Evolutionary conservation across 2,113 vertebrate species (phyloP).

Genomic region (Seriola aureovittata): DNA sequence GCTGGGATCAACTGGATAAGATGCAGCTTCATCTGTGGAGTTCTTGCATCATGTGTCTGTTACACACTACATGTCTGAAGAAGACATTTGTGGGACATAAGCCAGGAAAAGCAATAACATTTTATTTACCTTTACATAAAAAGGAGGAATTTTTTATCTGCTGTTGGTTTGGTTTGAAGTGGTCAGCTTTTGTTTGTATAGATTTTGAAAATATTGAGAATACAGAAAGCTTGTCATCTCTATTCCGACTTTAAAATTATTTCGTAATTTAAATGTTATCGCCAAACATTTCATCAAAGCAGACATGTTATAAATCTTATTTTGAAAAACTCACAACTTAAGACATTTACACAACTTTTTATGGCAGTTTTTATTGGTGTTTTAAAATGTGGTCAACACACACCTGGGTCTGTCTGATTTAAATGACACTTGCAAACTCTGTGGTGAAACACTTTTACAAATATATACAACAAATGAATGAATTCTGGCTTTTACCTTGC

Average conservation of each 20-base stretch:
- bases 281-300: not conserved
- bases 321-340: not conserved
- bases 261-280: not conserved
- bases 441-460: slow-evolving; percentile 60
- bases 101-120: not conserved
- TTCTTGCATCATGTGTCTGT: slow-evolving; percentile 9
- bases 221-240: not conserved
- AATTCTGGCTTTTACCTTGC: slow-evolving; percentile 18
- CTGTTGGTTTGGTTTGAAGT: slow-evolving; percentile 14
- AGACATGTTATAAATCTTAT: not conserved
- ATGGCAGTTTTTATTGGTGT: slow-evolving; percentile 53
- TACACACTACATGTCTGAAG: slow-evolving; percentile 19
- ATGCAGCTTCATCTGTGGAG: not conserved
- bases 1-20: not conserved
- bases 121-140: slow-evolving; percentile 13
- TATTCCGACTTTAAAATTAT: not conserved
- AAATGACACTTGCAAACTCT: slow-evolving; percentile 30
- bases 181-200: not conserved
- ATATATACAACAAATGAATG: slow-evolving; percentile 67
- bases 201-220: slow-evolving; percentile 4
- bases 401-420: slow-evolving; percentile 25
- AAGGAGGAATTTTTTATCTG: not conserved
- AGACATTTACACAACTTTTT: not conserved
- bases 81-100: slow-evolving; percentile 5
- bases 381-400: slow-evolving; percentile 41